Base-by-base conservation (phyloP, 2,113 vertebrate genomes). In the Cyprinodon variegatus region DNA sequence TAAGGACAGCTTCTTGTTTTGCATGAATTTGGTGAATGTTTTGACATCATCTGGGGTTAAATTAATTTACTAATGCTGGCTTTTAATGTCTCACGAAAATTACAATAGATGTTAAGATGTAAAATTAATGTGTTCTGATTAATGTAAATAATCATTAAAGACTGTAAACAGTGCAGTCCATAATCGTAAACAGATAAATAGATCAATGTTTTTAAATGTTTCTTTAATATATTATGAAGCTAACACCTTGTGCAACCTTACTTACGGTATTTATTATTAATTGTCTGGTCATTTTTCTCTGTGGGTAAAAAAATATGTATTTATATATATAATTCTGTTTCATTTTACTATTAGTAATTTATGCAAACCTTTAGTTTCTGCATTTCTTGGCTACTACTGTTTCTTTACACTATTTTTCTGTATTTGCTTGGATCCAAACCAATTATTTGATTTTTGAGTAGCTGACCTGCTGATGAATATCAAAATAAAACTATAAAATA, bases 11-110 rank as follows among this genome's bases (percentile, higher is more conserved):
- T 70, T 65, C 39, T 85, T 70, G 61, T 93, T 87, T 90, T 96
- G 95, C 96, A 96, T 97, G 96, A 93, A 79, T 86, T 79, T 78
- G 67, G 67, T 29, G 40, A 66, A 73, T n/a, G 40, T 39, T 17
- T 29, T 40, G 59, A 11, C 50, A 71, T n/a, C 11, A 7, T 67
- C 60, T 85, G 14, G 14, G 70, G 61, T 76, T 68, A 61, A 50
- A 57, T 36, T 17, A 11, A 77, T 59, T 73, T n/a, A 71, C 17
- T 7, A 68, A 71, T 59, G 66, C 41, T 61, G 74, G 59, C 29
- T 57, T 73, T 75, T 67, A 40, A 14, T 70, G 50, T 79, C 36
- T 74, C n/a, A 61, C 14, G 53, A 36, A 11, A 77, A 11, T 10
- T 37, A 2, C 15, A 59, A 36, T 22, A 65, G 43, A 38, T 67